Evolutionary conservation across 1,140 invertebrate species (phyloP).

Genomic region (Drosophila nigrodunni): DNA sequence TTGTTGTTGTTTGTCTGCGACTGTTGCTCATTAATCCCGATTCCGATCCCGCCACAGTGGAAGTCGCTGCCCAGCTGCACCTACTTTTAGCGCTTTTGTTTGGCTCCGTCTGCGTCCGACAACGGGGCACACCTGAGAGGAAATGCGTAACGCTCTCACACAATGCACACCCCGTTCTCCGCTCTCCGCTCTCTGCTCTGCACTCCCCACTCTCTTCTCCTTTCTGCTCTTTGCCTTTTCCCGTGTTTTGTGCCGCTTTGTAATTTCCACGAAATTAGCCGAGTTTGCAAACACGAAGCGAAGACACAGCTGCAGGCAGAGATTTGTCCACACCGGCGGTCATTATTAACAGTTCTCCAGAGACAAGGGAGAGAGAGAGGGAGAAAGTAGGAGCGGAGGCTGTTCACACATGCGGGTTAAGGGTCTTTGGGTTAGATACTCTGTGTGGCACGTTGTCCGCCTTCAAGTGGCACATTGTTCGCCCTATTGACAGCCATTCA

Average conservation of each 20-base stretch:
- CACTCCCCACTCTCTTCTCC: neutral
- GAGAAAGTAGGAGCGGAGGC: neutral
- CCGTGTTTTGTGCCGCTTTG: constrained; percentile 14
- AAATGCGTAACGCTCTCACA: constrained; percentile 72
- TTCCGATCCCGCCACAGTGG: constrained; percentile 28
- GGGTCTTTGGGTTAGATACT: constrained; percentile 33
- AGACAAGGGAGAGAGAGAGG: neutral
- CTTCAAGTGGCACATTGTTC: constrained; percentile 67
- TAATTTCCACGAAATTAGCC: constrained; percentile 74
- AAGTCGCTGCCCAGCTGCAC: constrained; percentile 60
- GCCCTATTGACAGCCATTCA: constrained; percentile 72
- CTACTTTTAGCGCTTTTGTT: constrained; percentile 78
- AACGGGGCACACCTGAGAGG: constrained; percentile 70
- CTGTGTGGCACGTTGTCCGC: constrained; percentile 13
- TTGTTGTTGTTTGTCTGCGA: constrained; percentile 58
- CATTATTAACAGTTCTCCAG: constrained; percentile 33
- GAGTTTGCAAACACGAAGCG: constrained; percentile 47
- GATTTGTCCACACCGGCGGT: constrained; percentile 78
- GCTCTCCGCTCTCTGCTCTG: neutral
- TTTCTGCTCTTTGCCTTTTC: neutral
- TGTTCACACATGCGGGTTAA: constrained; percentile 58
- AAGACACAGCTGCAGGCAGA: constrained; percentile 42
- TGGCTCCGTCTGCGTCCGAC: constrained; percentile 21
- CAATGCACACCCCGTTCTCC: constrained; percentile 24
- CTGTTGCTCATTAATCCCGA: constrained; percentile 80